These are phyloP conservation scores for Dyspetes luteomarginatus DNA, from an alignment of 2,888 invertebrate genomes.

Conservation along the genomic window DNA sequence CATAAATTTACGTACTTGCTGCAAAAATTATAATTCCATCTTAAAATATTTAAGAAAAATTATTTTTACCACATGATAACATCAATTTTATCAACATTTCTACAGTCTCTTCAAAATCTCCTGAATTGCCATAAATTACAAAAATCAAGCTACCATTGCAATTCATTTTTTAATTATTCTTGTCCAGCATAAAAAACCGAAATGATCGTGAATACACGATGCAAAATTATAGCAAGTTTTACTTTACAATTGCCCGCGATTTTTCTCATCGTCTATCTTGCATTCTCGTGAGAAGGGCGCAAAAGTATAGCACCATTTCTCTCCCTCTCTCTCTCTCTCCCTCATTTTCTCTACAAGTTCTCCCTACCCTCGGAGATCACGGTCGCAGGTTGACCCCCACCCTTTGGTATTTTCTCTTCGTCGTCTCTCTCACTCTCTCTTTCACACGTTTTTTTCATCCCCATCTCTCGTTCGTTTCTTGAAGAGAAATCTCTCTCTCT, in stretches of 20 bases:
- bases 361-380: conserved; percentile 55
- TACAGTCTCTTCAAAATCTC: too few species aligned
- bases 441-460: conserved; percentile 22
- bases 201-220: not conserved
- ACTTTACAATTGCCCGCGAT: conserved; percentile 30
- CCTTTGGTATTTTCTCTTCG: conserved; percentile 37
- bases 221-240: conserved; percentile 41
- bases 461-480: conserved; percentile 80
- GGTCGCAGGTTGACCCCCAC: conserved; percentile 65
- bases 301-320: conserved; percentile 29
- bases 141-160: too few species aligned
- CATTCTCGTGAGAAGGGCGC: conserved; percentile 16
- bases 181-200: not conserved
- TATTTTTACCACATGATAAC: too few species aligned
- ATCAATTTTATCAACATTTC: too few species aligned
- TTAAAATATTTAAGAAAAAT: too few species aligned
- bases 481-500: conserved; percentile 56
- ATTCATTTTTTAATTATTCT: not conserved
- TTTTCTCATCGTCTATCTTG: conserved; percentile 29
- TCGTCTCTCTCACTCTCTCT: conserved; percentile 33
- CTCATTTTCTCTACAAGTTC: conserved; percentile 36
- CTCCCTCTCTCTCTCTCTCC: conserved; percentile 19
- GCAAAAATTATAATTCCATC: too few species aligned
- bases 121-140: too few species aligned
- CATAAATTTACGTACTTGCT: too few species aligned